phyloP scores from a whole-genome alignment of 37 sponge, comb jelly and placozoan genomes.

The Eunapius fragilis region DNA sequence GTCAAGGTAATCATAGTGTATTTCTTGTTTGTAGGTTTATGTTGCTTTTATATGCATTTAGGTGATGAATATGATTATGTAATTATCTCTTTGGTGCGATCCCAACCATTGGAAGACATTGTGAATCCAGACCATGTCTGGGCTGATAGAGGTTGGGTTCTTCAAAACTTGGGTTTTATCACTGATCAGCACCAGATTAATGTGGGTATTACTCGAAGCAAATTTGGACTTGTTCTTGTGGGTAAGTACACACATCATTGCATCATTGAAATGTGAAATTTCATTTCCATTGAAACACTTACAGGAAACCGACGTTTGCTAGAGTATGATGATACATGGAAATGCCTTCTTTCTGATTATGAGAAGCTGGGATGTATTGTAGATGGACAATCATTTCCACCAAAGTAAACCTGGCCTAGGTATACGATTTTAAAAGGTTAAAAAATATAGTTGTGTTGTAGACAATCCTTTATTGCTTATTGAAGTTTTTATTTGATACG shows the following conservation, averaged over 20 bases:
- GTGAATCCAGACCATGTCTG: slow-evolving; percentile 31
- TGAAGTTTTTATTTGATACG: no score
- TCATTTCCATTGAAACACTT: background rate
- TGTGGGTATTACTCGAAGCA: slow-evolving; percentile 75
- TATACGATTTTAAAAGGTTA: no score
- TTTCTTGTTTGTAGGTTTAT: no score
- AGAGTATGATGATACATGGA: slow-evolving; percentile 61
- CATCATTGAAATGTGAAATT: no score
- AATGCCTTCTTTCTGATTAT: slow-evolving; percentile 44
- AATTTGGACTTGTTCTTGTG: slow-evolving; percentile 70
- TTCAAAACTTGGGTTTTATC: slow-evolving; percentile 73
- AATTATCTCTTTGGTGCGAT: slow-evolving; percentile 71
- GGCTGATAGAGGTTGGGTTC: slow-evolving; percentile 60
- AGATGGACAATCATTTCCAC: slow-evolving; percentile 26
- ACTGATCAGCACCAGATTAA: slow-evolving; percentile 76
- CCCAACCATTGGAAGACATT: slow-evolving; percentile 57
- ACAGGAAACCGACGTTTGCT: slow-evolving; percentile 64
- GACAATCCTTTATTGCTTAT: no score
- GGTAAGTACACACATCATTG: slow-evolving; percentile 71
- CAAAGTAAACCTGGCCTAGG: no score
- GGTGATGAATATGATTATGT: slow-evolving; percentile 80
- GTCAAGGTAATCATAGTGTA: slow-evolving; percentile 63
- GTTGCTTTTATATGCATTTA: slow-evolving; percentile 9
- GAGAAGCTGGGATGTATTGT: slow-evolving; percentile 35
- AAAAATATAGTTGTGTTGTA: no score